These are phyloP conservation scores for Sebastes matsubarae DNA, from an alignment of 2,797 vertebrate species.

Conservation along the genomic window DNA sequence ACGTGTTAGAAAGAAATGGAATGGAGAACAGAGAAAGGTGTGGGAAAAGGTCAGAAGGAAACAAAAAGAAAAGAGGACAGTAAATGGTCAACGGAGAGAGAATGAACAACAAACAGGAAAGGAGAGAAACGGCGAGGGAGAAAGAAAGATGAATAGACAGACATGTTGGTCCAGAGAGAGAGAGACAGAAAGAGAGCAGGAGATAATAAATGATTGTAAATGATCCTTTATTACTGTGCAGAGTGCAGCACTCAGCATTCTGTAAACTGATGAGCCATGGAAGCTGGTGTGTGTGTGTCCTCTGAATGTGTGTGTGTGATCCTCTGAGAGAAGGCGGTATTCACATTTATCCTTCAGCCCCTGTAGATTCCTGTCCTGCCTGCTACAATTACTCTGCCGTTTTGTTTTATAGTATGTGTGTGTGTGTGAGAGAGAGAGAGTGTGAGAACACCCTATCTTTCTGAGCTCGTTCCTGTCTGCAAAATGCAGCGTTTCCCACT, in stretches of 20 bases:
- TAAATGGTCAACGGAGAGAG: neutral
- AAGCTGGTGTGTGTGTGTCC: slow-evolving; percentile 13
- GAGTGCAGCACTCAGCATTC: slow-evolving; percentile 66
- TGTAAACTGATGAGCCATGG: slow-evolving; percentile 65
- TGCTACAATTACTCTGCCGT: slow-evolving; percentile 41
- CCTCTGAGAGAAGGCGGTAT: slow-evolving; percentile 33
- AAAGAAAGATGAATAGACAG: slow-evolving; percentile 27
- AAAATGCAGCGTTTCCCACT: neutral
- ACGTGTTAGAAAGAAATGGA: neutral
- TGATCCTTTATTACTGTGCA: slow-evolving; percentile 60
- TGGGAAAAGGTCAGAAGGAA: neutral
- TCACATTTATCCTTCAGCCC: slow-evolving; percentile 54
- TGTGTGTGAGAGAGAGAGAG: neutral
- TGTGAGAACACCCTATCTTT: neutral
- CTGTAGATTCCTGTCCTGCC: slow-evolving; percentile 49
- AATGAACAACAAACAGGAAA: neutral
- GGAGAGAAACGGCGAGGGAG: neutral
- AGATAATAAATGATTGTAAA: slow-evolving; percentile 62
- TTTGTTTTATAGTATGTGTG: slow-evolving; percentile 35
- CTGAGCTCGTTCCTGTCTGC: neutral
- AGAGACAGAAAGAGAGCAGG: neutral
- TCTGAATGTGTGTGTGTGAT: neutral
- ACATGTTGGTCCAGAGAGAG: slow-evolving; percentile 27
- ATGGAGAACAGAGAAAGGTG: neutral
- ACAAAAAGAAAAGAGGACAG: neutral